Evolutionary conservation across 2,113 vertebrate genomes (phyloP).

Genomic region (Otocyon megalotis): DNA sequence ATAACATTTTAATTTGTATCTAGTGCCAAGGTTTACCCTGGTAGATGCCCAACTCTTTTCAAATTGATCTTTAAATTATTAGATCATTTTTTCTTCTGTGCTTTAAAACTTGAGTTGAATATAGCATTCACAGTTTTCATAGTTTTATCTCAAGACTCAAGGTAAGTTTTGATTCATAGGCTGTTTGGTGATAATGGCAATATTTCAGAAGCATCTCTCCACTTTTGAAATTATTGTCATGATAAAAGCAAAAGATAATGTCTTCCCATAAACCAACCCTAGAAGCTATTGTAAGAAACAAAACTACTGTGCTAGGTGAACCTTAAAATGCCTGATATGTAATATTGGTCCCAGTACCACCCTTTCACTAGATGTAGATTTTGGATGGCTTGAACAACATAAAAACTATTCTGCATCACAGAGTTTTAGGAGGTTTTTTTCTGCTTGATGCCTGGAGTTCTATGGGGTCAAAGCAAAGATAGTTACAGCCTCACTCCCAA

Average conservation of each 20-base stretch:
- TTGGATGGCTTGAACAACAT: background rate
- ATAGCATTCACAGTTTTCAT: background rate
- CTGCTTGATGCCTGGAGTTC: background rate
- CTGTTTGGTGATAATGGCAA: constrained; percentile 43
- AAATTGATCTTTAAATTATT: background rate
- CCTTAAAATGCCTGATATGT: background rate
- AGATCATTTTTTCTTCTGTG: background rate
- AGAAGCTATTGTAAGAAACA: constrained; percentile 17
- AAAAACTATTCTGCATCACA: background rate
- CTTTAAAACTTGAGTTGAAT: constrained; percentile 43
- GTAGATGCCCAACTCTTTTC: background rate
- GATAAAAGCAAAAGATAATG: constrained; percentile 41
- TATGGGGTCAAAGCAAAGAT: background rate
- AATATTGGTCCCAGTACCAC: background rate
- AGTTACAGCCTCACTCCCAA: background rate
- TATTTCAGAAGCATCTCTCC: constrained; percentile 53
- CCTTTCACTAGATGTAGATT: background rate
- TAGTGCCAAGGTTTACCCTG: constrained; percentile 9
- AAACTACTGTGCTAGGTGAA: background rate
- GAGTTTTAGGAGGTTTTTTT: background rate
- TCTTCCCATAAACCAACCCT: constrained; percentile 19
- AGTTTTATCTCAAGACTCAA: constrained; percentile 36
- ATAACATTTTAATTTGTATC: constrained; percentile 24
- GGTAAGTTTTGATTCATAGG: constrained; percentile 38
- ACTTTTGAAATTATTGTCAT: constrained; percentile 53